Conservation (phyloP, 2,888 invertebrate species). For the Octodonta nipae region DNA sequence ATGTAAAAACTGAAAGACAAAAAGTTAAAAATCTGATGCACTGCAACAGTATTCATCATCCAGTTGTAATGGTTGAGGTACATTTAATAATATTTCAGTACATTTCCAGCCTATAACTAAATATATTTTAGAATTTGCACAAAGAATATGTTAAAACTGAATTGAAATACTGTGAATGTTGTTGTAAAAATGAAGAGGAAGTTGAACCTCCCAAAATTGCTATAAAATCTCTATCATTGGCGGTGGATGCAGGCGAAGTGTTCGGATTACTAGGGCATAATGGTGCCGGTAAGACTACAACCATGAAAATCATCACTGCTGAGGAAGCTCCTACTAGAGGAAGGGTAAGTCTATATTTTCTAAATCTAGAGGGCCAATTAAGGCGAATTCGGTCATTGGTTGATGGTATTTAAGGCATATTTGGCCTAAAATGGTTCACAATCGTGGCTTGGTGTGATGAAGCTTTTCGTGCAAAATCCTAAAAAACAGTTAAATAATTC, state of each 20-base stretch:
- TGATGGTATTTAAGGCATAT: no score
- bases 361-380: no score
- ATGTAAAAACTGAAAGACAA: slow-evolving; percentile 57
- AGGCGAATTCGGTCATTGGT: no score
- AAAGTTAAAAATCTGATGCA: slow-evolving; percentile 47
- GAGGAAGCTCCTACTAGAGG: slow-evolving; percentile 65
- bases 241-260: slow-evolving; percentile 70
- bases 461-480: no score
- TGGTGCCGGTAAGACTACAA: slow-evolving; percentile 78
- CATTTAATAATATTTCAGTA: no score
- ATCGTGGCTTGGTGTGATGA: no score
- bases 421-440: no score
- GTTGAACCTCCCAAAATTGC: slow-evolving; percentile 45
- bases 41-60: slow-evolving; percentile 36
- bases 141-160: slow-evolving; percentile 51
- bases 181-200: slow-evolving; percentile 30
- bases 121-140: slow-evolving; percentile 51
- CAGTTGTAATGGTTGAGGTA: slow-evolving; percentile 50
- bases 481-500: no score
- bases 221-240: slow-evolving; percentile 58
- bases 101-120: no score
- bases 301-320: slow-evolving; percentile 73
- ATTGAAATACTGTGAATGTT: slow-evolving; percentile 36
- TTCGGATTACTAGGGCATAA: slow-evolving; percentile 76
- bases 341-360: slow-evolving; percentile 47